Conservation (phyloP, 1,140 invertebrate species). For the Amphibalanus amphitrite region DNA sequence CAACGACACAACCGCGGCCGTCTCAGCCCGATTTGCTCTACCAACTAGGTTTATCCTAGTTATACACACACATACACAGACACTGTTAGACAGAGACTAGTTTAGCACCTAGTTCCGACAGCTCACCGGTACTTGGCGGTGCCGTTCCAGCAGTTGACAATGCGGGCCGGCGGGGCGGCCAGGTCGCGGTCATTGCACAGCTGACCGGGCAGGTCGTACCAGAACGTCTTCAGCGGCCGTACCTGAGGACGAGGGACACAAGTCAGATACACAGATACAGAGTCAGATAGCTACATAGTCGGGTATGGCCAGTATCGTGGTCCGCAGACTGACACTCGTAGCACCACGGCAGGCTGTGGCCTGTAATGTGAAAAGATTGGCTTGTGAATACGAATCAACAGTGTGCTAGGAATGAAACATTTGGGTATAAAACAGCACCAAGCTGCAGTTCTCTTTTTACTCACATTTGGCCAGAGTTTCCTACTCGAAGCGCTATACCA, state of each 20-base stretch:
- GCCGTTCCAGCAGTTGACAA: slow-evolving; percentile 1
- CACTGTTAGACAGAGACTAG: too few species aligned
- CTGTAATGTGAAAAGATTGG: too few species aligned
- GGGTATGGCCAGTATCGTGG: not conserved
- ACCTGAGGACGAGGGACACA: not conserved
- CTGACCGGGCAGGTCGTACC: not conserved
- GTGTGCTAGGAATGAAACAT: not conserved
- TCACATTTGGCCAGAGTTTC: not conserved
- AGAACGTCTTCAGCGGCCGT: not conserved
- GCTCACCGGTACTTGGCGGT: not conserved
- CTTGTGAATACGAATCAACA: not conserved
- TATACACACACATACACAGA: too few species aligned
- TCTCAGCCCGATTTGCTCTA: too few species aligned
- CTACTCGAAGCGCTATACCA: too few species aligned
- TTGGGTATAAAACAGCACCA: not conserved
- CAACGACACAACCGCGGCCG: too few species aligned
- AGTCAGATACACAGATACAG: not conserved
- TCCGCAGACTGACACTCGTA: too few species aligned
- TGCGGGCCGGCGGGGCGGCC: not conserved
- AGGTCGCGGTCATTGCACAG: not conserved
- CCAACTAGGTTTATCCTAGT: too few species aligned
- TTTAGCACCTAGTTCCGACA: too few species aligned
- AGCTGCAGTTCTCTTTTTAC: not conserved
- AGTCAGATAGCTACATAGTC: not conserved
- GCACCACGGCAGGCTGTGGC: too few species aligned